Evolutionary conservation across 2,113 vertebrate genomes (phyloP).

Genomic region (Apodemus speciosus): DNA sequence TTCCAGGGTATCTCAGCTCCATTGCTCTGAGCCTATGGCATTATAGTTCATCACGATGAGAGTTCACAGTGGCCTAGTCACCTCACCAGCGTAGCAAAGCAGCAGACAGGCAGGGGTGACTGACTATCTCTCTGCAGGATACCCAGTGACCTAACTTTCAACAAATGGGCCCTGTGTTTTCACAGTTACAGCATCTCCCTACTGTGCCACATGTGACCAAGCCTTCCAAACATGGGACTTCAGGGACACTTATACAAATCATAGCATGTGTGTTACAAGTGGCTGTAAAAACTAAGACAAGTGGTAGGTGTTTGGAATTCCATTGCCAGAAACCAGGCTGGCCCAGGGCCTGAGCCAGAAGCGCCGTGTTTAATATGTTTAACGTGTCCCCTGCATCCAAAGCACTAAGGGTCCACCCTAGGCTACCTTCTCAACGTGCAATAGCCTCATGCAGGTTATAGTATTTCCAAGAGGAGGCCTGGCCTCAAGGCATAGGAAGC

Average conservation of each 20-base stretch:
- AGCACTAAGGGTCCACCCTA: rapidly evolving
- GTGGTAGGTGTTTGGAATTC: background rate
- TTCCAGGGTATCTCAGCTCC: background rate
- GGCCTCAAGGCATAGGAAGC: background rate
- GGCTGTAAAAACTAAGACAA: background rate
- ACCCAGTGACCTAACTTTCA: background rate
- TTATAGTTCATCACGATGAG: background rate
- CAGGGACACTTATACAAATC: background rate
- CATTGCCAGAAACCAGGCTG: rapidly evolving
- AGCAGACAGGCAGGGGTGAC: no score
- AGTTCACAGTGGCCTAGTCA: background rate
- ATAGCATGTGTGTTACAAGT: background rate
- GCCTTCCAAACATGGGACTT: background rate
- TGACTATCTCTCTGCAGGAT: background rate
- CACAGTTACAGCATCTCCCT: no score
- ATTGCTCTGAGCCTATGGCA: background rate
- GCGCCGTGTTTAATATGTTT: background rate
- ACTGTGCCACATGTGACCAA: background rate
- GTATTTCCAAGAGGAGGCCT: background rate
- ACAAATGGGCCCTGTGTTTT: no score
- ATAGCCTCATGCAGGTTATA: background rate
- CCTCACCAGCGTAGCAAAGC: background rate
- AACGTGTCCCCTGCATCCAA: rapidly evolving
- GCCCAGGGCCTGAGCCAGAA: background rate
- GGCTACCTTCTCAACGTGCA: background rate